Base-by-base conservation (phyloP, 2,888 invertebrate genomes). In the Hirtodrosophila trivittata region DNA sequence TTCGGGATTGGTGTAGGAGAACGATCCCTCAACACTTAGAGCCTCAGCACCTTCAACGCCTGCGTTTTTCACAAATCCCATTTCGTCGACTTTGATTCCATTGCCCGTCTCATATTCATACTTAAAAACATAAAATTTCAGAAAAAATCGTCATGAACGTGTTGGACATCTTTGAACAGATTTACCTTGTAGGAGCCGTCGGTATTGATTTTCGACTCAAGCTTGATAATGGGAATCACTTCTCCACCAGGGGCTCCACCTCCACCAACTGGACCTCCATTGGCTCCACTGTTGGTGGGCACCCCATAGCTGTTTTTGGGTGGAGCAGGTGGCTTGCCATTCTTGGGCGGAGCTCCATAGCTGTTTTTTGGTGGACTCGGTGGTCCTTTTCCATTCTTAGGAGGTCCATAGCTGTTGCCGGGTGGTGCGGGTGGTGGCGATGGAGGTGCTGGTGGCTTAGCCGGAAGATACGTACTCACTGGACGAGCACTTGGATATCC, bases 61-160 rank as follows among this genome's bases (percentile, higher is more conserved):
- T 25, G 93, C 91, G 86, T 95, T 94, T 91, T 95, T 95, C 75
- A 95, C 89, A 89, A 92, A 94, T 7, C 95, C 95, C 65, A 92
- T 92, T 86, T 95, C 95, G 75, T 95, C 93, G 0, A 93, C 94
- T 4, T 92, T 92, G 69, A 95, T 95, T 9, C 95, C 95, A 83
- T 95, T 95, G 25, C 93, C 95, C 50, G 95, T 94, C 89, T 95
- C 94, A 81, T 94, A 95, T 93, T 93, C 94, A 89, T 92, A 94
- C 89, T 93, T 9, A 41, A 52, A 14, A 13, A 6, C 3, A 10
- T 9, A 7, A 5, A 28, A 35, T 12, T 12, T 0, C 7, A 12
- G 9, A 41, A 12, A 3, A 39, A 8, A 8, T 9, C 13, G 16
- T n/a, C 12, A 13, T 12, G 28, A 3, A 3, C 18, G 5, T 21